Base-by-base conservation (phyloP, 2,113 vertebrate genomes). In the Saguinus imperator region DNA sequence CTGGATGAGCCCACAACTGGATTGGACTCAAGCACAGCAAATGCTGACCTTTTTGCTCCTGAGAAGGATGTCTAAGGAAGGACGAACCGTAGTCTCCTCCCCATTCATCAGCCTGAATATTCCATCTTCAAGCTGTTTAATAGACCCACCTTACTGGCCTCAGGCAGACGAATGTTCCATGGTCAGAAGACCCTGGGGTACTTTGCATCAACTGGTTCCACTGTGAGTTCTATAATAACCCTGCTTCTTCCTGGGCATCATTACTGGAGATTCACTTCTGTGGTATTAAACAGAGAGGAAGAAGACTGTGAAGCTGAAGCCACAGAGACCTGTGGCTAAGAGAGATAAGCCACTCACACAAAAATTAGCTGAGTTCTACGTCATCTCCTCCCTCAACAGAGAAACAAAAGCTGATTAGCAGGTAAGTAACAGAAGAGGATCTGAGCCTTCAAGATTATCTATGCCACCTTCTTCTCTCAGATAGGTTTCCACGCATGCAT, bases 1-100 rank as follows among this genome's bases (percentile, higher is more conserved):
- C 97, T 99, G 98, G 99, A 99, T 91, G 99, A 99, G 90, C 99
- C 99, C 35, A 99, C 99, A 23, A 99, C 99, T 0, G 99, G 99
- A 2, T 97, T 99, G 35, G 99, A 99, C 57, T 98, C 99, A 12
- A 99, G 99, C 98, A 99, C 99, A 1, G 99, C 99, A 17, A 99
- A 99, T 7, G 99, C 99, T 40, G 99, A 99, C 35, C 98, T 25
- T 99, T 9, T 96, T 99, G 94, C 98, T 99, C 9, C 98, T 99
- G 58, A 99, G 99, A 98, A 99, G 99, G 98, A 99, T 99, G 99
- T 98, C 98, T 0, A 98, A 97, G 61, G 97, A 98, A 52, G 99
- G 99, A 0, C 99, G 98, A 91, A 99, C 99, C 45, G 99, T 99
- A 70, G 99, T 99, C 97, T 98, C 99, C 95, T 99, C 21, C 57